These are phyloP conservation scores for Unio pictorum DNA, from an alignment of 2,888 invertebrate genomes.

Conservation along the genomic window DNA sequence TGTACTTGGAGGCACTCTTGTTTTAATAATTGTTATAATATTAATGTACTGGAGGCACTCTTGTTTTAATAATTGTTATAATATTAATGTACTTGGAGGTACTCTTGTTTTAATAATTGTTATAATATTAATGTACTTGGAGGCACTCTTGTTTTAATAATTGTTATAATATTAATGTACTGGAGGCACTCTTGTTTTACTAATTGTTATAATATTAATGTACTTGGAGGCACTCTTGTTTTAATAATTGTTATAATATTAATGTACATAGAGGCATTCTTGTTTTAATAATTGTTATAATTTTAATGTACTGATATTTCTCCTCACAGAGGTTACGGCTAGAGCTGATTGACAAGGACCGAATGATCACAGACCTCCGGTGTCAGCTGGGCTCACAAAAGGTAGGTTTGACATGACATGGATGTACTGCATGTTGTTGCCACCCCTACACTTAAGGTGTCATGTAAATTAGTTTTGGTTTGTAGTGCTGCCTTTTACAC, in stretches of 20 bases:
- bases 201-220: neutral
- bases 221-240: no score
- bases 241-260: neutral
- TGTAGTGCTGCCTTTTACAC: no score
- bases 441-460: no score
- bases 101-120: neutral
- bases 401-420: slow-evolving; percentile 31
- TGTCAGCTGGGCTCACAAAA: slow-evolving; percentile 55
- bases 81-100: neutral
- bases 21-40: neutral
- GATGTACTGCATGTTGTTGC: no score
- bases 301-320: neutral
- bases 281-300: neutral
- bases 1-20: neutral
- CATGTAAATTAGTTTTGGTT: no score
- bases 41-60: neutral
- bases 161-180: neutral
- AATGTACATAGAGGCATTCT: neutral
- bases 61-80: neutral
- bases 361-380: slow-evolving; percentile 57
- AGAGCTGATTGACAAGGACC: slow-evolving; percentile 56
- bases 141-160: neutral
- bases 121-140: neutral
- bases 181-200: no score
- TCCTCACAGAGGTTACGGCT: slow-evolving; percentile 48